Evolutionary conservation across 2,797 vertebrate species (phyloP), one percentile per base, ranked within the genome.

Genomic region (Sebastes hubbsi): DNA sequence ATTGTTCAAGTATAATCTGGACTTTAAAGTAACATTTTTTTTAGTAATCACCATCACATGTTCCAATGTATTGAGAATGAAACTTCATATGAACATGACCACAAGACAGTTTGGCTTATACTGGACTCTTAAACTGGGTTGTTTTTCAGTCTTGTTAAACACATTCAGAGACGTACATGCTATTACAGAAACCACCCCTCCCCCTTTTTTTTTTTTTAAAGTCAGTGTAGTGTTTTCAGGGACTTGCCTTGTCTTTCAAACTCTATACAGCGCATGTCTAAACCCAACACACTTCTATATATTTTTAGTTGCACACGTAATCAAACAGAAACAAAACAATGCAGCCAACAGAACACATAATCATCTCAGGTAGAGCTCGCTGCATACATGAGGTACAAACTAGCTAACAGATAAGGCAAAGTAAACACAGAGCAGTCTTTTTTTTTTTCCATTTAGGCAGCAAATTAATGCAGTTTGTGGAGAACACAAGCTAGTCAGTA

Each of bases 331-430:
- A 86, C 70, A 75, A 66, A 85, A 88, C 78, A 42, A 84, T 72
- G 78, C 77, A 77, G 86, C 86, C 71, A 78, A 76, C 55, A 63
- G 56, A 87, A 77, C 70, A 77, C 32, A 64, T 25, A 59, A 75
- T 72, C 49, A 6, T 78, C 64, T 81, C 77, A 65, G 82, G 87
- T 77, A 81, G 81, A 83, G 55, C 75, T 81, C 12, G 75, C 82
- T 80, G 87, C 88, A 85, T 66, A 86, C 84, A 82, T 84, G 87
- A 93, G 89, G 87, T 91, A 93, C 89, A 82, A 87, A 89, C 88
- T 85, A 92, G 87, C 83, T 82, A 92, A 89, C 89, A 80, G 80
- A 85, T 88, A 88, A 92, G 90, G 90, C 86, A 86, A 89, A 87
- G 85, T 91, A 89, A 90, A 93, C 77, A 90, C 82, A 74, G 75